Base-by-base conservation (phyloP, 2,888 invertebrate species). In the Ligdia adustata region DNA sequence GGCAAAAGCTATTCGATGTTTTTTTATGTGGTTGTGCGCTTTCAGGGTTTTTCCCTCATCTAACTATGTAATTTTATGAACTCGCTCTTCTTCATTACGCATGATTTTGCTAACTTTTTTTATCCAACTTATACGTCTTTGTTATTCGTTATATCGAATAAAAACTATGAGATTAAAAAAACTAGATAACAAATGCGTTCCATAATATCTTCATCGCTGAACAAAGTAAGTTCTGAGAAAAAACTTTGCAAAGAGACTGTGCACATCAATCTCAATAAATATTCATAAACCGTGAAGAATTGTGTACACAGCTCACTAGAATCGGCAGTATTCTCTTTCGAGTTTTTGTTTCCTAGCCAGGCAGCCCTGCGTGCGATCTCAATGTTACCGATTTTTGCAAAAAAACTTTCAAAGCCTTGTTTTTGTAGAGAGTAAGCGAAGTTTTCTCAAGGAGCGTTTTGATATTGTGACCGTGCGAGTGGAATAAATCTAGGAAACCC, bases 371-470 rank as follows among this genome's bases (percentile, higher is more conserved):
- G 6, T 18, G 12, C 31, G 12, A 22, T 31, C 32, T 20, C 13
- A 15, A 42, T 41, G 22, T 38, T 47, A 31, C 16, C 28, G 46
- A 28, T 7, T 16, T 14, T 14, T 31, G 9, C 35, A 18, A 28
- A n/a, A n/a, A 32, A 48, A 14, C 27, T 11, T 29, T 32, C 26
- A 26, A 38, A 48, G 42, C 9, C 27, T 33, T 40, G 35, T 50
- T 44, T 44, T 55, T 48, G 44, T 39, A 46, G 44, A 32, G 37
- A 41, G 39, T 42, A 38, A 52, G 45, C 40, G 26, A 52, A 54
- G 54, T 50, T 54, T 54, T 39, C 28, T 46, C 34, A 47, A 55
- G 49, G 37, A 52, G 40, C 44, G 49, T 49, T 54, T 46, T 54
- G 29, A 46, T 50, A 51, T 50, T 45, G 37, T 34, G 46, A 41